Evolutionary conservation across 2,797 vertebrate genomes (phyloP).

Genomic region (Triplophysa yarkandensis): DNA sequence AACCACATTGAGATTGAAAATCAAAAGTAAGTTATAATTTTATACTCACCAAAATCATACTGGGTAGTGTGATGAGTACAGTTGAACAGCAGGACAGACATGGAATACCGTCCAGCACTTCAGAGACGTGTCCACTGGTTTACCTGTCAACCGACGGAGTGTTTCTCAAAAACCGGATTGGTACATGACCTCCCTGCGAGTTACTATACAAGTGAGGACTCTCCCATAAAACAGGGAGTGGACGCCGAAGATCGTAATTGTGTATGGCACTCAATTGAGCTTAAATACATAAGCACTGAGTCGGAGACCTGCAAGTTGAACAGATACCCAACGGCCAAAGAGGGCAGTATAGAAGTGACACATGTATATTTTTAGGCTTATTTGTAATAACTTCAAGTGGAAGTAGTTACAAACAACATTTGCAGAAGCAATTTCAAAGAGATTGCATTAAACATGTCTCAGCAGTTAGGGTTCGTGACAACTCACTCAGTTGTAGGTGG

Average conservation of each 20-base stretch:
- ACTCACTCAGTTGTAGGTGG: neutral
- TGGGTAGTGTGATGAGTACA: neutral
- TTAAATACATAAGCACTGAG: slow-evolving; percentile 18
- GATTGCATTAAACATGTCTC: neutral
- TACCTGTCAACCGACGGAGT: slow-evolving; percentile 27
- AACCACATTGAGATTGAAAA: neutral
- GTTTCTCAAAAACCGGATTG: slow-evolving; percentile 18
- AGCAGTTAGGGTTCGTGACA: neutral
- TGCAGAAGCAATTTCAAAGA: neutral
- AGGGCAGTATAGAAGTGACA: slow-evolving; percentile 61
- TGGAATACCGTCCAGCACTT: slow-evolving; percentile 17
- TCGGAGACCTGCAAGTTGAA: slow-evolving; percentile 52
- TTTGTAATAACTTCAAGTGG: neutral
- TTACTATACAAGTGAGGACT: slow-evolving; percentile 32
- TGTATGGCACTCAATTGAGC: neutral
- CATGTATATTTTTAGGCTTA: neutral
- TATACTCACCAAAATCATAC: slow-evolving; percentile 42
- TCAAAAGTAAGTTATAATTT: neutral
- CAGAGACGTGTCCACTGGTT: slow-evolving; percentile 1
- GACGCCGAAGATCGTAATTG: slow-evolving; percentile 28
- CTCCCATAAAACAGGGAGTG: slow-evolving; percentile 44
- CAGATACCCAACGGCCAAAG: slow-evolving; percentile 64
- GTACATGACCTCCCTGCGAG: slow-evolving; percentile 28
- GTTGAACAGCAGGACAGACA: slow-evolving; percentile 21
- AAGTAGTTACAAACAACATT: neutral